Base-by-base conservation (phyloP, 1,140 invertebrate genomes). In the Drosophila pallidifrons region DNA sequence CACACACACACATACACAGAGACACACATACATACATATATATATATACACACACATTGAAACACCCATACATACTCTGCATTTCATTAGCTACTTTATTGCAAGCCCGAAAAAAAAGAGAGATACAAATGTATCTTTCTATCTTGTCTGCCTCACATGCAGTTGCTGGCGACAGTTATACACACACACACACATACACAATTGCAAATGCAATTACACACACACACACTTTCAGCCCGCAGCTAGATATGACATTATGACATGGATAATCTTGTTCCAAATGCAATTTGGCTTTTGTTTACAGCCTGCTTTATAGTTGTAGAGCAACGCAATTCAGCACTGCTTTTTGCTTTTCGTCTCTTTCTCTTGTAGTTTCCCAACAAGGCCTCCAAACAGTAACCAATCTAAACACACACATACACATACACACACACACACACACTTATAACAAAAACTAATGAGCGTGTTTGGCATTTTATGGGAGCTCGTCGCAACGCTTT, bases 381-480 rank as follows among this genome's bases (percentile, higher is more conserved):
- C 20, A 52, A 52, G 25, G 51, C 28, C 51, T 54, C 6, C n/a
- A 28, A 51, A 11, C 10, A 51, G 47, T 51, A 28, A 28, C 20
- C 10, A 52, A 52, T 10, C 49, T 52, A 43, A 13, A 57, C 10
- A 46, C 30, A 57, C 20, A 57, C 8, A 55, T 7, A 58, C 16
- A 15, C 54, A 59, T 13, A 57, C 5, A 41, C 43, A 49, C 32
- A 11, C 8, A 4, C 35, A 45, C 28, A 32, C 49, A 32, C 13
- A 38, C 20, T 38, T 15, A 20, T n/a, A 58, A 25, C 8, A 25
- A 20, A 47, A 67, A 66, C 54, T 73, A 66, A 73, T 73, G 63
- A 67, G 70, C 63, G 70, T 73, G 70, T 73, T 73, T 73, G 63
- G 63, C 30, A 57, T 66, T 72, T 72, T 72, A 72, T 72, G 54